These are phyloP conservation scores for Ophthalmolycus amberensis DNA, from an alignment of 2,113 vertebrate genomes.

Conservation along the genomic window DNA sequence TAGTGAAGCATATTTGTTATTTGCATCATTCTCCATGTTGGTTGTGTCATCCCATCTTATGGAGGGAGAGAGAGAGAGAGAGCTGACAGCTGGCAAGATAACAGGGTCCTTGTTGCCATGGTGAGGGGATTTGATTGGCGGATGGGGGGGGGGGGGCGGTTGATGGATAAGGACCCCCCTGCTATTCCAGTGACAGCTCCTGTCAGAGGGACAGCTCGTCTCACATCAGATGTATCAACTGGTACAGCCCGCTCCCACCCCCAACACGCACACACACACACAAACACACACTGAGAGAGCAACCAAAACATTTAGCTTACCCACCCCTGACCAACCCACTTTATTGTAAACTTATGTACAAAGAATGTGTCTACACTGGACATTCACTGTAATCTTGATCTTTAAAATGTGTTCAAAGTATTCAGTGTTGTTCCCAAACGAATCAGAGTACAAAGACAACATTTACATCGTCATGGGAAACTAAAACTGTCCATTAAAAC, in stretches of 20 bases:
- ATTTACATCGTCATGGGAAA: neutral
- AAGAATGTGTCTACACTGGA: neutral
- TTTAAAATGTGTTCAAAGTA: neutral
- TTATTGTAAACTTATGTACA: neutral
- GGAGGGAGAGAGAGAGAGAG: conserved; percentile 48
- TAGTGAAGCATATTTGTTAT: neutral
- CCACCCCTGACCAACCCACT: neutral
- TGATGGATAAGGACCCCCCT: conserved; percentile 90
- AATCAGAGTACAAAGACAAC: neutral
- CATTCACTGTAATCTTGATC: neutral
- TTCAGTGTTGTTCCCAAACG: neutral
- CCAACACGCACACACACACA: conserved; percentile 39
- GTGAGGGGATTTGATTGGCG: conserved; percentile 73
- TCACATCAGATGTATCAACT: conserved; percentile 84
- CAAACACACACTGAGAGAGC: conserved; percentile 14
- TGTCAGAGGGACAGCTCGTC: conserved; percentile 81
- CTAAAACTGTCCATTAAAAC: neutral
- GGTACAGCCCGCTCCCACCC: conserved; percentile 64
- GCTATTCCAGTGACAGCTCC: conserved; percentile 84
- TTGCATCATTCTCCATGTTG: conserved; percentile 1
- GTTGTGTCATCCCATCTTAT: neutral
- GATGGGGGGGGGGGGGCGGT: conserved; percentile 34
- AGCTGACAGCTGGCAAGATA: conserved; percentile 87
- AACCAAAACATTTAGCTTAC: conserved; percentile 19
- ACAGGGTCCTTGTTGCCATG: conserved; percentile 70